A percentile compares a stretch with the other conserved stretches of the same genome.
Evolutionary conservation across 2,888 invertebrate genomes (phyloP).

Genomic region (Nomada goodeniana): DNA sequence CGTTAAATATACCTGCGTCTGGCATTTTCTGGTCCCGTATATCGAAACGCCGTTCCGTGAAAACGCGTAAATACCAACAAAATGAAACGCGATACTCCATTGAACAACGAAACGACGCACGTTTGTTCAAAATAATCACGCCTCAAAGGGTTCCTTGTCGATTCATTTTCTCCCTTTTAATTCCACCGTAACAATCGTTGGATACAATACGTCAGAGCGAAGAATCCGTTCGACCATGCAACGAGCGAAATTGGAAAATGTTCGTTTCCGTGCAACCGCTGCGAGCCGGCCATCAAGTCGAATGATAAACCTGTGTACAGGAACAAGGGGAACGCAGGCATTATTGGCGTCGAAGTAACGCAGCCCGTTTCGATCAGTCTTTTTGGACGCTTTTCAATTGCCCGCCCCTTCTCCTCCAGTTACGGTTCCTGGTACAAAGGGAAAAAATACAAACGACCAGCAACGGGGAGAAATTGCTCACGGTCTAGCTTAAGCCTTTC

Average conservation of each 20-base stretch:
- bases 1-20: neutral
- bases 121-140: too few species aligned
- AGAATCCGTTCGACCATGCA: neutral
- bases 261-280: conserved; percentile 5
- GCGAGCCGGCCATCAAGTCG: conserved; percentile 26
- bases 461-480: conserved; percentile 32
- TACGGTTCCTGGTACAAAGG: neutral
- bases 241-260: conserved; percentile 27
- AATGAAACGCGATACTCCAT: too few species aligned
- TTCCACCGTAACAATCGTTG: neutral
- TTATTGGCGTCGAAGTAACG: conserved; percentile 42
- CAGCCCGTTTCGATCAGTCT: conserved; percentile 37
- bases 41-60: too few species aligned
- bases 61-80: too few species aligned
- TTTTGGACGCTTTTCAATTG: conserved; percentile 54
- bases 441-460: neutral
- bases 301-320: conserved; percentile 52
- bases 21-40: neutral
- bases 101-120: too few species aligned
- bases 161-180: neutral
- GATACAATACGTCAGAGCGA: neutral
- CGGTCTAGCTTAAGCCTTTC: conserved; percentile 3
- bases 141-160: neutral
- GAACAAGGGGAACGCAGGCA: conserved; percentile 43
- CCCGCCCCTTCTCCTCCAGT: conserved; percentile 14